Evolutionary conservation across 1,140 invertebrate genomes (phyloP), one percentile per base, ranked within the genome.

Genomic region (Philopotamus ludificatus): DNA sequence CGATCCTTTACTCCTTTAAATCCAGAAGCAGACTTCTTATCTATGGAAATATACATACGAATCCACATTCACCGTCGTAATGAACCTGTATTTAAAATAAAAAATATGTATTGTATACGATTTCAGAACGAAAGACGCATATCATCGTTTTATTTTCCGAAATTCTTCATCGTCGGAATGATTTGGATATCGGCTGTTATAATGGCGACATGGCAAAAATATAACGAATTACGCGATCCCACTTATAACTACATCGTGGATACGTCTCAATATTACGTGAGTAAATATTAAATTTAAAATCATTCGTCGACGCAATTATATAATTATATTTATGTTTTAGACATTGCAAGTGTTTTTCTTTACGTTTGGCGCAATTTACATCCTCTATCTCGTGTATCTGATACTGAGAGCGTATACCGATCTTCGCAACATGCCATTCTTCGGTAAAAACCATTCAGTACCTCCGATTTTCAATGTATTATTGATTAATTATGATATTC

Each of bases 351-450:
- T 91, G 49, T 92, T 94, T 75, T 96, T 97, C 81, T 93, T 93
- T 74, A 86, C 91, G 15, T 86, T 92, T 72, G 87, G 91, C 65
- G 86, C 87, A 42, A 74, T 95, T 64, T 98, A 98, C 74, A 81
- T 97, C 44, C 76, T 93, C 8, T 98, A 96, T 79, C 79, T 98
- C 51, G 72, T 90, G 0, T 85, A 93, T 71, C 79, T 98, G 16
- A 86, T 97, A 63, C 79, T 98, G 18, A 87, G 89, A 73, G 94
- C 95, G 1, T 98, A 96, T 74, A 94, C 89, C 69, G 95, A 98
- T 81, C 82, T 99, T 23, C 84, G 94, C 73, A 92, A 93, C 8
- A 98, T 98, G 95, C 94, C 94, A 65, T 97, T 92, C 79, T 97
- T 98, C 85, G 94, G 94, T 97, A 83, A 87, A 82, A 71, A 23